Evolutionary conservation across 2,797 vertebrate species (phyloP), one percentile per base, ranked within the genome.

Genomic region (Cheracebus regulus): DNA sequence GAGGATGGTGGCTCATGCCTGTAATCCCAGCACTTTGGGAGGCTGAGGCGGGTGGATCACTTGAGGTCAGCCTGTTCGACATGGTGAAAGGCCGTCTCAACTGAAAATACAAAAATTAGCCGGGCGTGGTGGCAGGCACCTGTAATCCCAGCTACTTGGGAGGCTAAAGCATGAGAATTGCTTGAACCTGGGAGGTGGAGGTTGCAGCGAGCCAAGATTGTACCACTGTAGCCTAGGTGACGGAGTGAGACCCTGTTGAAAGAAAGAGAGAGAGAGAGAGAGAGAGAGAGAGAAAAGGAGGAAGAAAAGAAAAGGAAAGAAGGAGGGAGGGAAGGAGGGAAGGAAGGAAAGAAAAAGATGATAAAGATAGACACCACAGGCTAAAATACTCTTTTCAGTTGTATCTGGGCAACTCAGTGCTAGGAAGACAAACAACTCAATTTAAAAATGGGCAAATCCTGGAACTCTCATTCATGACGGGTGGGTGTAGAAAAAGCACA

Each of bases 41-140:
- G 30, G 30, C 61, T 33, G 7, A 64, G 33, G 30, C 15, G 7
- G 61, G 61, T 64, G 30, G 13, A 64, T 64, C 61, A 17, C 30
- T 33, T 33, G 61, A 64, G 61, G 7, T 17, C 61, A 64, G 61
- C 30, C 61, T 64, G 61, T n/a, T 17, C 6, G 4, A 64, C 61
- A n/a, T 64, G 61, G 30, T n/a, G 61, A 64, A 64, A 64, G 30
- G 7, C 30, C 4, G 1, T n/a, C 30, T 64, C 30, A 17, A 64
- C 30, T n/a, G 1, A 64, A n/a, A 64, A 64, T n/a, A 64, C 7
- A 64, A 64, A 64, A 64, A 64, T 4, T 64, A n/a, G 61, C 61
- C 7, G 1, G 61, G 61, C 61, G 33, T n/a, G 7, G 15, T 64
- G 11, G 33, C 4, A 6, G 20, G 4, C 0, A 0, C 20, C 48